These are phyloP conservation scores for Diabrotica undecimpunctata DNA, from an alignment of 1,140 invertebrate species.

Conservation along the genomic window DNA sequence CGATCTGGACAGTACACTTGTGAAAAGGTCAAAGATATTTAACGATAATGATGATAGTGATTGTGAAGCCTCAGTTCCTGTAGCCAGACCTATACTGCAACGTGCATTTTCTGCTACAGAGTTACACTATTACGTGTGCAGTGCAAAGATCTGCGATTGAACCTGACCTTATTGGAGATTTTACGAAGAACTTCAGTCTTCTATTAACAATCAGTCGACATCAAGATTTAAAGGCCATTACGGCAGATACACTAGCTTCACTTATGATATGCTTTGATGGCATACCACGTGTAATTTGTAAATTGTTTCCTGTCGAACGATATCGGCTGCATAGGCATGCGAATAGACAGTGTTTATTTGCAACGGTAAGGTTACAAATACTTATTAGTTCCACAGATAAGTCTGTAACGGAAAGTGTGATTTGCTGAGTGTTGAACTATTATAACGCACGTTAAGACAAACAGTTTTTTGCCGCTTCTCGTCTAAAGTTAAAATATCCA, in stretches of 20 bases:
- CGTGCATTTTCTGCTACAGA: slow-evolving; percentile 57
- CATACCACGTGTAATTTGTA: too few relatives aligned
- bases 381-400: too few relatives aligned
- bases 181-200: slow-evolving; percentile 70
- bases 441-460: too few relatives aligned
- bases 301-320: too few relatives aligned
- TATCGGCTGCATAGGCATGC: too few relatives aligned
- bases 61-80: slow-evolving; percentile 13
- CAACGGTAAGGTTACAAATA: too few relatives aligned
- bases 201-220: slow-evolving; percentile 78
- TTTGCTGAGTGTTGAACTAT: too few relatives aligned
- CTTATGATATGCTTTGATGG: too few relatives aligned
- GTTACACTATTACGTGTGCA: slow-evolving; percentile 60
- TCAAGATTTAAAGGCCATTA: slow-evolving; percentile 82
- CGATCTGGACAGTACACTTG: slow-evolving; percentile 41
- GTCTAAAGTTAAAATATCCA: too few relatives aligned
- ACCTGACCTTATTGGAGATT: slow-evolving; percentile 79
- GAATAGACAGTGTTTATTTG: too few relatives aligned
- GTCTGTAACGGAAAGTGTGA: too few relatives aligned
- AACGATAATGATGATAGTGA: slow-evolving; percentile 22
- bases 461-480: too few relatives aligned
- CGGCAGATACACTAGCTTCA: slow-evolving; percentile 65
- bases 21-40: slow-evolving; percentile 53
- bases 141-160: slow-evolving; percentile 59
- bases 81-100: slow-evolving; percentile 38